Evolutionary conservation across 2,888 invertebrate genomes (phyloP).

Genomic region (Microplitis manilae): DNA sequence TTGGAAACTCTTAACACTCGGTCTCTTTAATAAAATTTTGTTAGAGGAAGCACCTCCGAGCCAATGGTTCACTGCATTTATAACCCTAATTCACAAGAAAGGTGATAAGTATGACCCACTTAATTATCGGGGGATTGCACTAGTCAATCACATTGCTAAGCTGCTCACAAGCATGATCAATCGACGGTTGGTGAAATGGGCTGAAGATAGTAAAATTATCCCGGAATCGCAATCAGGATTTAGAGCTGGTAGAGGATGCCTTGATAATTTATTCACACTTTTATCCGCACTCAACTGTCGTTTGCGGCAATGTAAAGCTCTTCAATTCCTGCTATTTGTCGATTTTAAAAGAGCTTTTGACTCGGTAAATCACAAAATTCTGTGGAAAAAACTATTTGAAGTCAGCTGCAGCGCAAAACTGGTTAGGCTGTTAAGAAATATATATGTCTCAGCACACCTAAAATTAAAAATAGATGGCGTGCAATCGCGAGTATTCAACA

Average conservation of each 20-base stretch:
- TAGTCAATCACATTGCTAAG: constrained; percentile 57
- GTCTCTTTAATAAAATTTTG: constrained; percentile 43
- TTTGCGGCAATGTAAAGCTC: not conserved
- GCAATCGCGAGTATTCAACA: not conserved
- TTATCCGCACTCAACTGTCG: not conserved
- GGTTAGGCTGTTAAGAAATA: not conserved
- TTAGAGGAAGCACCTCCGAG: constrained; percentile 36
- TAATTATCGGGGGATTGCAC: constrained; percentile 56
- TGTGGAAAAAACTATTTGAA: constrained; percentile 9
- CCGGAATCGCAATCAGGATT: constrained; percentile 47
- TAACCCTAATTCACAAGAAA: constrained; percentile 55
- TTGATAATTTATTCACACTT: constrained; percentile 44
- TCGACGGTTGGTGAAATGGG: not conserved
- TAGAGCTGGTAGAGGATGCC: constrained; percentile 32
- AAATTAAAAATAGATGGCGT: not conserved
- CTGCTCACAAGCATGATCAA: constrained; percentile 48
- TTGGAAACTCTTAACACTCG: constrained; percentile 8
- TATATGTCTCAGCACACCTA: not conserved
- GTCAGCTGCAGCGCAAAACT: constrained; percentile 7
- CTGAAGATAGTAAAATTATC: constrained; percentile 25
- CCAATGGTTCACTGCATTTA: constrained; percentile 46
- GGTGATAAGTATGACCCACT: constrained; percentile 51
- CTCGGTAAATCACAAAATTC: constrained; percentile 5
- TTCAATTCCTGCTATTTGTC: not conserved
- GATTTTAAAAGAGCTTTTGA: constrained; percentile 18